Base-by-base conservation (phyloP, 2,888 invertebrate species). In the Drosophila kambysellisi region DNA sequence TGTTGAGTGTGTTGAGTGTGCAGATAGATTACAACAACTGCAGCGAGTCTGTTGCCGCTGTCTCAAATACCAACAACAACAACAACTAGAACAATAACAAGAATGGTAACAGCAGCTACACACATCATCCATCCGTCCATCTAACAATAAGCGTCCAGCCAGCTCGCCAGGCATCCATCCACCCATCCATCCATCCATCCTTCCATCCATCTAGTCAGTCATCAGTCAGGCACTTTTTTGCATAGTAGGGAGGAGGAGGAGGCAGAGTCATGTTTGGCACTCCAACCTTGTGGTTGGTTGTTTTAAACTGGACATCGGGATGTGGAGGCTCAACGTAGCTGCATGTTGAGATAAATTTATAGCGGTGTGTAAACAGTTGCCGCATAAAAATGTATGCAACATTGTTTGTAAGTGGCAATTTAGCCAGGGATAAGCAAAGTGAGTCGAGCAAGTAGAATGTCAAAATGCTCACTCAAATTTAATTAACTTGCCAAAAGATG, bases 101-200 rank as follows among this genome's bases (percentile, higher is more conserved):
- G 9, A 56, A n/a, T 29, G 67, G 61, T 76, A 76, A 71, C 79
- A 53, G 73, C 73, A 58, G 74, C 76, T 64, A 85, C 88, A 88
- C 88, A 88, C 83, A 88, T 83, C 89, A 83, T 79, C 81, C 89
- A 86, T 84, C 76, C 87, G 89, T 84, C 89, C 88, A 87, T 87
- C 89, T 79, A 84, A 84, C 84, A 89, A 84, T 84, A 89, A 84
- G 84, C 84, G 84, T 84, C 82, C 85, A 82, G 66, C 79, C 73
- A 69, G 37, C 65, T 66, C 70, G 25, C 74, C 20, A 53, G 54
- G 20, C 73, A 76, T 70, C 74, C 82, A 25, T 25, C 65, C 79
- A 74, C 11, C 75, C 51, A 32, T 17, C 51, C 25, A 25, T 25
- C 25, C 25, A 25, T 25, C 25, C 25, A 25, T 25, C 25, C 79